Evolutionary conservation across 2,113 vertebrate species (phyloP).

Genomic region (Scopus umbretta): DNA sequence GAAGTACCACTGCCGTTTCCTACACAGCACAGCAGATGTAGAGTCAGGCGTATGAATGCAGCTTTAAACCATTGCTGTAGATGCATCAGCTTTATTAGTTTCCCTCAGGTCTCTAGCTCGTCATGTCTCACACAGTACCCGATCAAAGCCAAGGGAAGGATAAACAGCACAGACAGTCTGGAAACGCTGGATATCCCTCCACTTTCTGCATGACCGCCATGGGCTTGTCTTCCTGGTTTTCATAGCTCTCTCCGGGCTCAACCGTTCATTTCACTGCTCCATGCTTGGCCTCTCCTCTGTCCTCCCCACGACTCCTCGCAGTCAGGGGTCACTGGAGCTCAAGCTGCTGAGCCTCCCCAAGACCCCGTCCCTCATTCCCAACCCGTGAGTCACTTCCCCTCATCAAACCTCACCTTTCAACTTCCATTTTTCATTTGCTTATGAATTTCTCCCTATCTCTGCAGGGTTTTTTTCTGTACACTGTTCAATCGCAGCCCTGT

Average conservation of each 20-base stretch:
- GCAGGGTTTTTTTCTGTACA: neutral
- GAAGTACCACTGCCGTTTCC: neutral
- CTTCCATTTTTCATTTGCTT: slow-evolving; percentile 41
- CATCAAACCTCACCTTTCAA: slow-evolving; percentile 42
- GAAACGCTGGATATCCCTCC: neutral
- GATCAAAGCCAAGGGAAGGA: neutral
- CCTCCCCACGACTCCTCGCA: neutral
- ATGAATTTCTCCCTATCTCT: neutral
- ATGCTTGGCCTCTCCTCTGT: neutral
- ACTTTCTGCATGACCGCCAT: neutral
- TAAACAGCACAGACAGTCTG: neutral
- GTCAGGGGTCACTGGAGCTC: slow-evolving; percentile 3
- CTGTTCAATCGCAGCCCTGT: neutral
- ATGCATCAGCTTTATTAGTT: neutral
- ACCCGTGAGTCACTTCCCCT: slow-evolving; percentile 42
- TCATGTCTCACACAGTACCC: neutral
- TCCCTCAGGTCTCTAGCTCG: neutral
- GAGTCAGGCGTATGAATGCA: neutral
- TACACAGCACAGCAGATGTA: neutral
- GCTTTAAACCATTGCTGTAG: neutral
- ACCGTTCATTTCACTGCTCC: neutral
- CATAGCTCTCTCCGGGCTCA: neutral
- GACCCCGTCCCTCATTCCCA: slow-evolving; percentile 47
- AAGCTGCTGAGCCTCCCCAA: neutral
- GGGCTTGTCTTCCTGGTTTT: slow-evolving; percentile 33